phyloP scores from a whole-genome alignment of 1,140 invertebrate species.

The Varroa destructor region DNA sequence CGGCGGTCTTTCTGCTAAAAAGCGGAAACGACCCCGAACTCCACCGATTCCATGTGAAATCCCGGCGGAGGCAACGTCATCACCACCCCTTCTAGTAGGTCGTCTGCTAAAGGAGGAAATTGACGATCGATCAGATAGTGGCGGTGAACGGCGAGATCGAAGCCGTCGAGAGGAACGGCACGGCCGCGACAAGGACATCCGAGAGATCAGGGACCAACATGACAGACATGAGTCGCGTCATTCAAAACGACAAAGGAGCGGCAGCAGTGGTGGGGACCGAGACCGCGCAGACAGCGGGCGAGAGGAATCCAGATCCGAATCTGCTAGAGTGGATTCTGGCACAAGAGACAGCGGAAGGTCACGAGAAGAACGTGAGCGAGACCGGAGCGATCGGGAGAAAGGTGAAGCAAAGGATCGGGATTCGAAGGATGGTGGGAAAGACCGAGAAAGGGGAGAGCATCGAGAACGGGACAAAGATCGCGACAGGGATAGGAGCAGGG shows the following conservation, averaged over 20 bases:
- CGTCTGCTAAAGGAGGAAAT: too few species aligned
- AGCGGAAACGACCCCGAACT: conserved; percentile 1
- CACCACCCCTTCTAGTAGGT: conserved; percentile 28
- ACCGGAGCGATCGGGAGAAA: conserved; percentile 32
- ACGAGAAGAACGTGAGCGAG: conserved; percentile 31
- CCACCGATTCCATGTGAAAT: conserved; percentile 8
- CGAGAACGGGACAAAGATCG: conserved; percentile 38
- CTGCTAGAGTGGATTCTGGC: conserved; percentile 33
- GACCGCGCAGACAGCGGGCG: conserved; percentile 30
- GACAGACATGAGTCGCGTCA: too few species aligned
- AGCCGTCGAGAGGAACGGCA: too few species aligned
- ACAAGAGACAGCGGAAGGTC: conserved; percentile 35
- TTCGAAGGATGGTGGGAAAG: conserved; percentile 30
- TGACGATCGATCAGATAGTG: too few species aligned
- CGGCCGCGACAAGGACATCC: too few species aligned
- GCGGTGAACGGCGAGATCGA: too few species aligned
- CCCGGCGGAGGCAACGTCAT: not conserved
- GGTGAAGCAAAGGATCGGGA: conserved; percentile 37
- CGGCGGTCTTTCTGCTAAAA: not conserved
- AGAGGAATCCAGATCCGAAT: conserved; percentile 31
- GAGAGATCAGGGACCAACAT: too few species aligned
- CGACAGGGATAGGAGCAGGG: conserved; percentile 40
- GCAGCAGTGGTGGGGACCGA: conserved; percentile 7
- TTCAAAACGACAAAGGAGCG: conserved; percentile 6
- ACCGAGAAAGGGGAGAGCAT: conserved; percentile 38